A percentile compares a stretch with the other conserved stretches of the same genome.
These are phyloP conservation scores for Synchiropus splendidus DNA, from an alignment of 2,113 vertebrate species.

Conservation along the genomic window DNA sequence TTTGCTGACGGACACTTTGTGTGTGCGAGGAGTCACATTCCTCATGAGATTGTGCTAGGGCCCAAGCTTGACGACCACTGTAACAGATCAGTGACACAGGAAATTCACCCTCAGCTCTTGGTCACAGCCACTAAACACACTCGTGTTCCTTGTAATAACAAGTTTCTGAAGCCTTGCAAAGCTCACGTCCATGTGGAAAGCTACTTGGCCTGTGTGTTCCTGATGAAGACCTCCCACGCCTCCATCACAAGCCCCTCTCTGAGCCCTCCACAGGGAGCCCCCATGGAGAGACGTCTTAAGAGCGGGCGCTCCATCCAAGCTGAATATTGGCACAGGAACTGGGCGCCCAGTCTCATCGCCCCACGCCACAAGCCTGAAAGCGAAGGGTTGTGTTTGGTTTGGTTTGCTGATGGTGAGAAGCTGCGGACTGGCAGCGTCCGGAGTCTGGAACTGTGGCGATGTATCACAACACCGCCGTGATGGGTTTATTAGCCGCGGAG, in stretches of 20 bases:
- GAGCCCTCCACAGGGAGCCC: constrained; percentile 17
- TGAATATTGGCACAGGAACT: constrained; percentile 35
- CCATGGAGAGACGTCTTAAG: constrained; percentile 18
- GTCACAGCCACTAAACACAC: no score
- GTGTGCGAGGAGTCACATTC: no score
- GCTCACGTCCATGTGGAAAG: constrained; percentile 41
- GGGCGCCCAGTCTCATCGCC: constrained; percentile 1
- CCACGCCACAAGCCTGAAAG: constrained; percentile 26
- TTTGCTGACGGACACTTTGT: no score
- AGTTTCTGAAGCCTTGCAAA: no score
- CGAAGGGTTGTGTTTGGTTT: constrained; percentile 31
- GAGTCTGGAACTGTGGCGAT: constrained; percentile 5
- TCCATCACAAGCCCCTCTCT: neutral
- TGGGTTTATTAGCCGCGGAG: constrained; percentile 30
- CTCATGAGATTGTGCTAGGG: no score
- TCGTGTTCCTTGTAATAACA: no score
- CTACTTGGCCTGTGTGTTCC: constrained; percentile 11
- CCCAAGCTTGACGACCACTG: no score
- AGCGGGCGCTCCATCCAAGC: constrained; percentile 23
- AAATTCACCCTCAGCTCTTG: no score
- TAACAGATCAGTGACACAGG: no score
- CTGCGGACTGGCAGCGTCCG: constrained; percentile 11
- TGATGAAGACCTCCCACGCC: constrained; percentile 41
- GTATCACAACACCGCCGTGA: constrained; percentile 8
- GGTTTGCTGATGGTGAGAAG: constrained; percentile 17